Base-by-base conservation (phyloP, 2,888 invertebrate species). In the Diarsia dahlii region DNA sequence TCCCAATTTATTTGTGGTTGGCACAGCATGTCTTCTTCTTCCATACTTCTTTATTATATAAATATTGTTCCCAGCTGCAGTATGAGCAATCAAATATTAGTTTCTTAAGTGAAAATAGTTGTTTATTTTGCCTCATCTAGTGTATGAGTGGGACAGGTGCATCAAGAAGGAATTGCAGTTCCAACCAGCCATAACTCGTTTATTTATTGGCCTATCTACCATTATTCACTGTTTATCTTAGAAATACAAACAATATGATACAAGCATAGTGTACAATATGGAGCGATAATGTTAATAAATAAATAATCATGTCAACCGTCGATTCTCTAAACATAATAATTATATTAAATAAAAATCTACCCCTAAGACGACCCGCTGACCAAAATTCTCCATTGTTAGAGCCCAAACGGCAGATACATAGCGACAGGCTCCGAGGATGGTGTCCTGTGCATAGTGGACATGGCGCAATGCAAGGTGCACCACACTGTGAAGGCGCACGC, bases 401-500 rank as follows among this genome's bases (percentile, higher is more conserved):
- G 99, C 95, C 98, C 98, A 0, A 98, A 99, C 97, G 99, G 99
- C 10, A 98, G 98, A 95, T 98, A 98, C 91, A 98, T 99, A 87
- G 99, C 99, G 0, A 98, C 98, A 90, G 99, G 99, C 15, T 98
- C 99, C 1, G 98, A 98, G 73, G 99, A 99, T 93, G 99, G 99
- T 3, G 98, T 98, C 80, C 98, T 99, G 20, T 99, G 99, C 90
- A 98, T 99, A 77, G 98, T 99, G 93, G 99, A 99, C 94, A 98
- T 99, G 39, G 97, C 98, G 0, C 95, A 97, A 88, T 98, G 98
- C 74, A 99, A 99, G 95, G 97, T 99, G 34, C 97, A 99, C 10
- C 99, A 99, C 92, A 99, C 99, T 0, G 95, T 99, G 15, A 99
- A 99, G 95, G 99, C 99, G 48, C 99, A 99, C 92, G 98, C 98